Base-by-base conservation (phyloP, 2,113 vertebrate genomes). In the Prionailurus bengalensis region DNA sequence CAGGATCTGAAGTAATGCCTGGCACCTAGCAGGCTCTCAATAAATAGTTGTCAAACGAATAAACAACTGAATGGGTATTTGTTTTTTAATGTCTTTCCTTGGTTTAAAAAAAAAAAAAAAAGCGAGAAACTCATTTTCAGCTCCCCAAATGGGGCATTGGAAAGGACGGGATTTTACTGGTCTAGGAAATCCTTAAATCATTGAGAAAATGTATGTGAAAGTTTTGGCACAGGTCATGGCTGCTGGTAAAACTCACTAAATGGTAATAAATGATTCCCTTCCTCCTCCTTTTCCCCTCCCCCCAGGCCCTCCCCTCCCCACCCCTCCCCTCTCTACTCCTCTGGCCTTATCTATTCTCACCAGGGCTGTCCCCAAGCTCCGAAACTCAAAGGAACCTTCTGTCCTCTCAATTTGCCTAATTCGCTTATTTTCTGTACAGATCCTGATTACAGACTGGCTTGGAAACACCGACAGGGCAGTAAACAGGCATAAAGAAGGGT, bases 361-460 rank as follows among this genome's bases (percentile, higher is more conserved):
- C 70, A 81, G 93, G 4, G 17, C 79, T 58, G 63, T 81, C 51
- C 89, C 79, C 51, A 27, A 58, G 79, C 45, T 42, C 76, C 1
- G 68, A 45, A 42, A 61, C 70, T 68, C 71, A 48, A 3, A 61
- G 79, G 39, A 79, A 65, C 7, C 1, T 65, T 79, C 79, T n/a
- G n/a, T 79, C 39, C 39, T 71, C 63, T 70, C 48, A 3, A 4
- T 94, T 74, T 89, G 82, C 81, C 90, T 51, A 71, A 83, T 73
- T 97, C 55, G 51, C 25, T 73, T 61, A n/a, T 58, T 92, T 78
- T 85, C 79, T 76, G 68, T 65, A 74, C 86, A 85, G 42, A 74
- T 86, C 63, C 68, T 65, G 83, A 29, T 58, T 42, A 31, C 17
- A 73, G 92, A 36, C 36, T n/a, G 23, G 53, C 76, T 45, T 4